phyloP scores from a whole-genome alignment of 2,797 vertebrate species.

The Setipinna tenuifilis region DNA sequence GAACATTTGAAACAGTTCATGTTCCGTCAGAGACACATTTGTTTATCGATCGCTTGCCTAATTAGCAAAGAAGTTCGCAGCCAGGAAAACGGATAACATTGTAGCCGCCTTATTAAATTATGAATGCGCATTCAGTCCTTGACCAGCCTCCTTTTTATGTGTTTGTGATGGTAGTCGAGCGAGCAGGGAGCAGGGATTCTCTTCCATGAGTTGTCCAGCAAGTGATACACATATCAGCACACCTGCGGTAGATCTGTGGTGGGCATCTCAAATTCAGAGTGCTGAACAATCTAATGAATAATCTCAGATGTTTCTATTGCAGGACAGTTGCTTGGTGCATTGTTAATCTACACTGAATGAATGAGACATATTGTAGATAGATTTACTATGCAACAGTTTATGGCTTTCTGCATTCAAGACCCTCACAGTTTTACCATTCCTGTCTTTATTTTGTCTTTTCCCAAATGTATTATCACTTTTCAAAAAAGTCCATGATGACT shows the following conservation, averaged over 20 bases:
- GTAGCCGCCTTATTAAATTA: slow-evolving; percentile 67
- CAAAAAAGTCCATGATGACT: background rate
- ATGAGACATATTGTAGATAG: too few relatives aligned
- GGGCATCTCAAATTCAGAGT: background rate
- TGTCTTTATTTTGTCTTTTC: background rate
- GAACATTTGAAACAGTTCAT: slow-evolving; percentile 23
- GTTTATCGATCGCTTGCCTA: slow-evolving; percentile 21
- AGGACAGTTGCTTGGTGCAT: background rate
- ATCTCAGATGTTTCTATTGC: background rate
- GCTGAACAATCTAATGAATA: background rate
- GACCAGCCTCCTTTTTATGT: slow-evolving; percentile 25
- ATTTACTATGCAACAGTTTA: too few relatives aligned
- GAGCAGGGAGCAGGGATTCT: too few relatives aligned
- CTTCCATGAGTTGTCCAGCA: background rate
- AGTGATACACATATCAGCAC: background rate
- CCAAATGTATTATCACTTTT: background rate
- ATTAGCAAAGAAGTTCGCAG: background rate
- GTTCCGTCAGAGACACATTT: background rate
- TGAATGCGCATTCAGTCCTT: slow-evolving; percentile 60
- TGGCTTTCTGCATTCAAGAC: too few relatives aligned
- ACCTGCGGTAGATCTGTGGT: background rate
- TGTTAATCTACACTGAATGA: background rate
- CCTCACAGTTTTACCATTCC: background rate
- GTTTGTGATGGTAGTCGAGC: background rate
- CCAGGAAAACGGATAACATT: background rate